Conservation (phyloP, 2,797 vertebrate genomes). For the Hylomyscus alleni region DNA sequence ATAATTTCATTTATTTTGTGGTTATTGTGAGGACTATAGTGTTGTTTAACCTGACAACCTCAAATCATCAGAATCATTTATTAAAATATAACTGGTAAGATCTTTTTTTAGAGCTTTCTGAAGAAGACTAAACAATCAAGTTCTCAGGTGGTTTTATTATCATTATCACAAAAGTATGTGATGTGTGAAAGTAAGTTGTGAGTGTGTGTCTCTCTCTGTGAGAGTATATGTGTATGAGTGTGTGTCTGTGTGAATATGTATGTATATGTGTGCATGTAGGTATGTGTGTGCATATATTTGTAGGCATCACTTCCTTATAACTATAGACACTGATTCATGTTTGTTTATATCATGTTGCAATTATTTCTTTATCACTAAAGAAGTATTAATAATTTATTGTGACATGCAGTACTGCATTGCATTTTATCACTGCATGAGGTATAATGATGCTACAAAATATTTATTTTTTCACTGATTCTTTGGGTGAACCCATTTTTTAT, state of each 20-base stretch:
- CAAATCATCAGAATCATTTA: neutral
- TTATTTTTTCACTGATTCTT: neutral
- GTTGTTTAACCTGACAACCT: slow-evolving; percentile 4
- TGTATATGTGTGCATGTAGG: neutral
- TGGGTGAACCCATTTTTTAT: neutral
- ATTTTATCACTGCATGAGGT: slow-evolving; percentile 11
- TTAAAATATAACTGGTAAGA: slow-evolving; percentile 19
- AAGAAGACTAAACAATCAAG: neutral
- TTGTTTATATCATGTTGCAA: neutral
- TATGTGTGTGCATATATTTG: neutral
- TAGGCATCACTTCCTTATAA: neutral
- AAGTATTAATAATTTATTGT: slow-evolving; percentile 12
- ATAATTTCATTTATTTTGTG: slow-evolving; percentile 42
- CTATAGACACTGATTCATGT: neutral
- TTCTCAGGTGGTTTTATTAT: neutral
- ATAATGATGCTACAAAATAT: neutral
- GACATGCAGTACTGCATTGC: neutral
- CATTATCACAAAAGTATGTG: neutral
- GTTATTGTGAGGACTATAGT: neutral
- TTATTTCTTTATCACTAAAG: slow-evolving; percentile 25
- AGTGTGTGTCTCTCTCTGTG: neutral
- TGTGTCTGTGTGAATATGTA: neutral
- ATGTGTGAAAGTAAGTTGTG: neutral
- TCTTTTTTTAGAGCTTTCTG: neutral
- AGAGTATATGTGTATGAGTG: neutral